These are phyloP conservation scores for Zaprionus camerounensis DNA, from an alignment of 1,140 invertebrate genomes.

Conservation along the genomic window DNA sequence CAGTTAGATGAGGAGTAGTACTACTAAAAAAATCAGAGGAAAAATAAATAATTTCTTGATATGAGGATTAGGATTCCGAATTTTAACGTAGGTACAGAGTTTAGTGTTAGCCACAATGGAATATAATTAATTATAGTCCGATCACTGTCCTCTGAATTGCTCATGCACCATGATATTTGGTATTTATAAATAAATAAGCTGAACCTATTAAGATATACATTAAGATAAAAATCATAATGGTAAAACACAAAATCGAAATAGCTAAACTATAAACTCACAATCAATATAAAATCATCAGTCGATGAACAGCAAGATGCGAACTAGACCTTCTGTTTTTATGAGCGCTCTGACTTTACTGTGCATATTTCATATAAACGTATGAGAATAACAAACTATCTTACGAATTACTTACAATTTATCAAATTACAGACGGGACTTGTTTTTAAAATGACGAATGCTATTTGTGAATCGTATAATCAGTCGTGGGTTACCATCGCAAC, in stretches of 20 bases:
- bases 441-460: slow-evolving; percentile 48
- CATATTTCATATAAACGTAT: not conserved
- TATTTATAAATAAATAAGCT: not conserved
- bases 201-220: not conserved
- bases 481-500: slow-evolving; percentile 43
- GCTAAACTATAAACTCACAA: not conserved
- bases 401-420: not conserved
- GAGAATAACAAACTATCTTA: not conserved
- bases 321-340: not conserved
- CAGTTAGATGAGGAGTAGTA: too few relatives aligned
- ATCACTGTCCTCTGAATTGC: too few relatives aligned
- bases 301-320: not conserved
- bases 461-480: slow-evolving; percentile 41
- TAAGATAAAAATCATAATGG: not conserved
- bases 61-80: too few relatives aligned
- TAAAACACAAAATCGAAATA: not conserved
- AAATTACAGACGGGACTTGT: slow-evolving; percentile 10
- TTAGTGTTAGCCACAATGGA: too few relatives aligned
- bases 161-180: too few relatives aligned
- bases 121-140: too few relatives aligned
- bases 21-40: too few relatives aligned
- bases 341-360: not conserved
- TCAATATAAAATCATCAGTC: not conserved
- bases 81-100: too few relatives aligned
- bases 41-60: too few relatives aligned